phyloP scores from a whole-genome alignment of 2,113 vertebrate species.

The Steatornis caripensis region DNA sequence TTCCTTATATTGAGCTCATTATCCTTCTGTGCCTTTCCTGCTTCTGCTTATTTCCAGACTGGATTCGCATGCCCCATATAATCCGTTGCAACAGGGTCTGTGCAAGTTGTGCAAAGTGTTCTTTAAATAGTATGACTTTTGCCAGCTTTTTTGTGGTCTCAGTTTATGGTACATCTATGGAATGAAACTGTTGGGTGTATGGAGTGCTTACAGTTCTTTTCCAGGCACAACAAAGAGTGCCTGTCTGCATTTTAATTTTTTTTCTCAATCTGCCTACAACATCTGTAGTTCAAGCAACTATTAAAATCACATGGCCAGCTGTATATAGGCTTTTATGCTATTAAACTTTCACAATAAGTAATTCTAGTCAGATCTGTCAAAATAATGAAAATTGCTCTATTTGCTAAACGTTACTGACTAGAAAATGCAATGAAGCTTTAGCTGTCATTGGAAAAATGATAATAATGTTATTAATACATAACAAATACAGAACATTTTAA shows the following conservation, averaged over 20 bases:
- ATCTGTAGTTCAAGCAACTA: not conserved
- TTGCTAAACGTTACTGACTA: not conserved
- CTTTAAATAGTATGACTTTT: not conserved
- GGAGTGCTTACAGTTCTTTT: not conserved
- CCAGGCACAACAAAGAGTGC: not conserved
- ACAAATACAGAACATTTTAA: not conserved
- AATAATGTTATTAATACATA: not conserved
- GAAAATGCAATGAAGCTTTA: not conserved
- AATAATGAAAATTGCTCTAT: not conserved
- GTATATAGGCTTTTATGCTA: not conserved
- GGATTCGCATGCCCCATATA: accelerated
- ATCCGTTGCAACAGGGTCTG: not conserved
- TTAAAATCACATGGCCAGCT: not conserved
- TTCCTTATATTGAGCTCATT: not conserved
- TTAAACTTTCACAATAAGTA: not conserved
- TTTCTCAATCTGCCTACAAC: not conserved
- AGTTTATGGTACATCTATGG: not conserved
- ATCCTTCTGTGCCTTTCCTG: not conserved
- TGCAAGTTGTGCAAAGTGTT: not conserved
- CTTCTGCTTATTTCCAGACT: not conserved
- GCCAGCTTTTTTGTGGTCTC: not conserved
- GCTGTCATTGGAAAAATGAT: not conserved
- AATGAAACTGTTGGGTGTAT: not conserved
- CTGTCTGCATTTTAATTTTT: not conserved
- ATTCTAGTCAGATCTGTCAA: not conserved